Conservation (phyloP, 2,888 invertebrate species). For the Pristionchus arcanus region DNA sequence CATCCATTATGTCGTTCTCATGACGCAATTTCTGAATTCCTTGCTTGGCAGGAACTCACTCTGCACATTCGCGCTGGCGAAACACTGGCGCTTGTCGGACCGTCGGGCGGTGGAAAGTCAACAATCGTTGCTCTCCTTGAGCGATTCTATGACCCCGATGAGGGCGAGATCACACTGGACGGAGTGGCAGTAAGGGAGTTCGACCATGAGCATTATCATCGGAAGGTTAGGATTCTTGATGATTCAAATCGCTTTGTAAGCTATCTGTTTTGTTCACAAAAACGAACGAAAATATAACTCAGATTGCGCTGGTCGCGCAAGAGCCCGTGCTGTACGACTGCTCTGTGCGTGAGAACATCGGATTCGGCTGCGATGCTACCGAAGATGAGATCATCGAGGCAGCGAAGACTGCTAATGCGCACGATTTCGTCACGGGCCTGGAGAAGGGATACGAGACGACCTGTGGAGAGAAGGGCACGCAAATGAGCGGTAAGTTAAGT, state of each 20-base stretch:
- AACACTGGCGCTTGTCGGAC: slow-evolving; percentile 81
- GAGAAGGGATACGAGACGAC: slow-evolving; percentile 48
- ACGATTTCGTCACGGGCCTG: slow-evolving; percentile 44
- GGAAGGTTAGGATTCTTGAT: slow-evolving; percentile 70
- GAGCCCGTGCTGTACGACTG: slow-evolving; percentile 67
- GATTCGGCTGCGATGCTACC: slow-evolving; percentile 61
- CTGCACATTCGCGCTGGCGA: slow-evolving; percentile 61
- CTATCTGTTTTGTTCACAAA: slow-evolving; percentile 62
- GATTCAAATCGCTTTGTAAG: too few species aligned
- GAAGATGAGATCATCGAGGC: slow-evolving; percentile 55
- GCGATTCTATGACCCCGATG: slow-evolving; percentile 79
- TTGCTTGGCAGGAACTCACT: too few species aligned
- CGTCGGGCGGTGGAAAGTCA: slow-evolving; percentile 80
- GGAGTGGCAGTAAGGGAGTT: slow-evolving; percentile 75
- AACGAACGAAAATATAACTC: background rate
- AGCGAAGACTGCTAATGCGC: slow-evolving; percentile 26
- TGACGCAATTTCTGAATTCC: too few species aligned
- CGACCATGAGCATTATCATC: slow-evolving; percentile 80
- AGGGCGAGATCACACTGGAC: slow-evolving; percentile 79
- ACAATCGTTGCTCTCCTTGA: slow-evolving; percentile 80
- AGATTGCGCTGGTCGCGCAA: slow-evolving; percentile 58
- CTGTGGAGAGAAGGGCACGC: slow-evolving; percentile 34
- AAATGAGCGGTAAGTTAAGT: slow-evolving; percentile 40
- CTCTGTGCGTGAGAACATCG: slow-evolving; percentile 67
- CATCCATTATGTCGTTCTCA: too few species aligned